Percentiles rank a stretch among this genome's conserved stretches.
These are phyloP conservation scores for Zaprionus africanus DNA, from an alignment of 1,140 invertebrate genomes.

Conservation along the genomic window DNA sequence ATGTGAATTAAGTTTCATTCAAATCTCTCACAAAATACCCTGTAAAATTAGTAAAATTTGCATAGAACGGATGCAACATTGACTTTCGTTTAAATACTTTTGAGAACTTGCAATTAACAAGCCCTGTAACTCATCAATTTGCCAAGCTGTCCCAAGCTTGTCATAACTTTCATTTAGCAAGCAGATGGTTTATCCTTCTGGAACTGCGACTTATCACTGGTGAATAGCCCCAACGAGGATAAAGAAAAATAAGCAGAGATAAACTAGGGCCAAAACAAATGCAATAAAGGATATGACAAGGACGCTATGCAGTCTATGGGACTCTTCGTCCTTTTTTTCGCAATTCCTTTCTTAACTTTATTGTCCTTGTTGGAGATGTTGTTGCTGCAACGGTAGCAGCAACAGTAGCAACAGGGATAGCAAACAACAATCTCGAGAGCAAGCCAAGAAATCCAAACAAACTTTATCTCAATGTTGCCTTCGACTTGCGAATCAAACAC, in stretches of 20 bases:
- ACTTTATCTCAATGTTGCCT: conserved; percentile 80
- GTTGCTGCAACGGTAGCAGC: conserved; percentile 5
- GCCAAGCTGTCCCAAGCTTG: not conserved
- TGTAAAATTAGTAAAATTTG: not conserved
- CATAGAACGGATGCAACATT: not conserved
- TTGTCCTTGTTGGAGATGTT: conserved; percentile 12
- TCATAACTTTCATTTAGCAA: not conserved
- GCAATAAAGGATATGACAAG: conserved; percentile 71
- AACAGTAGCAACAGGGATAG: conserved; percentile 41
- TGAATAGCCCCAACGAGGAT: not conserved
- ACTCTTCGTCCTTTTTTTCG: not conserved
- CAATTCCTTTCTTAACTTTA: conserved; percentile 1
- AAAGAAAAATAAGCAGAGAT: conserved; percentile 9
- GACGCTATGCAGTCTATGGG: conserved; percentile 24
- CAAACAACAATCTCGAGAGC: conserved; percentile 56
- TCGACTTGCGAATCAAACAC: conserved; percentile 73
- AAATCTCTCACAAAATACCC: not conserved
- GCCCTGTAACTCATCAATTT: not conserved
- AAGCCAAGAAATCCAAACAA: conserved; percentile 69
- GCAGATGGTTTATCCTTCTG: not conserved
- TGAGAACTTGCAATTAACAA: no score
- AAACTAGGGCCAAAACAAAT: conserved; percentile 51
- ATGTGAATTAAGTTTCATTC: no score
- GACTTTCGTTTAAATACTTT: no score
- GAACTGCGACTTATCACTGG: no score